These are phyloP conservation scores for Lissocephala sabroskyi DNA, from an alignment of 2,888 invertebrate genomes.

Conservation along the genomic window DNA sequence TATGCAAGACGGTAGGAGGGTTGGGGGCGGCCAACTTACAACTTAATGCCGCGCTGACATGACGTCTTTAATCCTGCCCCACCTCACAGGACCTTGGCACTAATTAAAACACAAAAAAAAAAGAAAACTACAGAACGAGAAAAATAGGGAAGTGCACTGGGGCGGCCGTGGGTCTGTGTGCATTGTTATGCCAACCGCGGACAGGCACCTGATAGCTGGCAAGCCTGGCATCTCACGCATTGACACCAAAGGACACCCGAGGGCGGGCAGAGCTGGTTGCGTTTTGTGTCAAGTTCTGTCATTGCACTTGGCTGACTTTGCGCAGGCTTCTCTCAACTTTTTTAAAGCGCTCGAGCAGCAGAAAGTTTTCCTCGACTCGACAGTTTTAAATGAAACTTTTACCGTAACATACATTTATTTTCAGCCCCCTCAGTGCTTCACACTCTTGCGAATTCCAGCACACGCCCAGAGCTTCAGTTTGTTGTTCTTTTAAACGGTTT, in stretches of 20 bases:
- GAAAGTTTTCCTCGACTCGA: constrained; percentile 22
- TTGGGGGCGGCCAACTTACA: constrained; percentile 33
- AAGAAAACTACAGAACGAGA: not conserved
- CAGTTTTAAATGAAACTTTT: constrained; percentile 41
- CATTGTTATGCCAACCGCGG: too few relatives aligned
- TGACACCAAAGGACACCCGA: too few relatives aligned
- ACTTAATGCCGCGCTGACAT: constrained; percentile 51
- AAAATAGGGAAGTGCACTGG: too few relatives aligned
- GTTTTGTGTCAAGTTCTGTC: constrained; percentile 25
- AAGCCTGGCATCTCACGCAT: too few relatives aligned
- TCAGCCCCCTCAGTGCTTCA: constrained; percentile 15
- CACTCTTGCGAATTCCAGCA: too few relatives aligned
- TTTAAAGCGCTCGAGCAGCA: constrained; percentile 11
- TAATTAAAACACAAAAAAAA: constrained; percentile 41
- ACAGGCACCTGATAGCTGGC: too few relatives aligned
- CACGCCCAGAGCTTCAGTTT: too few relatives aligned
- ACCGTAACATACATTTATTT: constrained; percentile 13
- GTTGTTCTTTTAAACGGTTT: too few relatives aligned
- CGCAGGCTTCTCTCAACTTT: constrained; percentile 8
- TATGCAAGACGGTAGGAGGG: constrained; percentile 44
- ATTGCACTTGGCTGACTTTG: constrained; percentile 30
- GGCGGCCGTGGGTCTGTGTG: too few relatives aligned
- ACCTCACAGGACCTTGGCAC: constrained; percentile 54
- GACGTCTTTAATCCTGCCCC: constrained; percentile 35
- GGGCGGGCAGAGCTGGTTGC: not conserved